Base-by-base conservation (phyloP, 2,888 invertebrate species). In the Autographa pulchrina region DNA sequence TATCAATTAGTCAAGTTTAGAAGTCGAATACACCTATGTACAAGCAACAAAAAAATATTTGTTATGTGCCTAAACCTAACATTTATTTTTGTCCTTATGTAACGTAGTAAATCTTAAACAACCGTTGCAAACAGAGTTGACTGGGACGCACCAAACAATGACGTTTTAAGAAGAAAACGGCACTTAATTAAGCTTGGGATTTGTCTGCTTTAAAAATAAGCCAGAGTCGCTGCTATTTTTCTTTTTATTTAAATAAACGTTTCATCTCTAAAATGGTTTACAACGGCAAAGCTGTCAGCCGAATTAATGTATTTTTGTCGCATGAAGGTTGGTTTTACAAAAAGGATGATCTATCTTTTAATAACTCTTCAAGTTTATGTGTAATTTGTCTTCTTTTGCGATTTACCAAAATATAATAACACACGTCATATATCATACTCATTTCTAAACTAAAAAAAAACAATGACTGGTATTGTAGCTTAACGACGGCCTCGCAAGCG, bases 131-230 rank as follows among this genome's bases (percentile, higher is more conserved):
- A 80, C 78, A 70, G 78, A 73, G 76, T 60, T 62, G 65, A 68
- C 70, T 62, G 62, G 70, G 48, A 63, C 63, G 60, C 73, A 73
- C 84, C 78, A 71, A 67, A 70, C 35, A 75, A 74, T 80, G 79
- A 84, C 70, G 74, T 78, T 81, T 77, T 81, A 79, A 81, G 74
- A 79, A 74, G 65, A 77, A 79, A 79, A 74, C 58, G 68, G 25
- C 65, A 67, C 70, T 78, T 78, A 78, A 80, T 81, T 84, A 82
- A 72, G 71, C 71, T 67, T 32, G 35, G 71, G 74, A 76, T 85
- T 82, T 83, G 69, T 79, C 67, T 68, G 63, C 35, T 71, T 75
- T 69, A 70, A 72, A 77, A 78, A 65, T 59, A 20, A 70, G 43
- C 64, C 67, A 52, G 68, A 56, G 73, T 65, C 48, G 62, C 58